A percentile compares a stretch with the other conserved stretches of the same genome.
Evolutionary conservation across 2,888 invertebrate genomes (phyloP).

Genomic region (Agrochola lota): DNA sequence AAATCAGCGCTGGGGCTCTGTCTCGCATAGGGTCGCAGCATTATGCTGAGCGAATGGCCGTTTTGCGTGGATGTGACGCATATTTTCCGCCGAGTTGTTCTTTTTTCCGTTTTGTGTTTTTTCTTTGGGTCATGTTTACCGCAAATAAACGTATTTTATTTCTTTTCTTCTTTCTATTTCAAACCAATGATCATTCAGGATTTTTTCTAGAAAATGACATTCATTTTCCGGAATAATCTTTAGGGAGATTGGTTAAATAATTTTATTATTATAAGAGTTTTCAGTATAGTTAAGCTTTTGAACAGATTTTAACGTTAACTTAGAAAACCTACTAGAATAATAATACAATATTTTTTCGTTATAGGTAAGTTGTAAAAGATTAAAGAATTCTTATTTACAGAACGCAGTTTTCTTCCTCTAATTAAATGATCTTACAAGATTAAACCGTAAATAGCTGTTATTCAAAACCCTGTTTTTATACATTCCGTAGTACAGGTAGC

Average conservation of each 20-base stretch:
- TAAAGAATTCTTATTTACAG: not conserved
- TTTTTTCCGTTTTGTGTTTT: no score
- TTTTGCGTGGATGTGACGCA: no score
- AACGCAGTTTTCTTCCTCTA: not conserved
- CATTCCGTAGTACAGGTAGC: constrained; percentile 15
- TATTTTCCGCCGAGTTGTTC: no score
- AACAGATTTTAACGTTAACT: not conserved
- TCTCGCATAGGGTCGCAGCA: no score
- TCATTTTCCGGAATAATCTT: not conserved
- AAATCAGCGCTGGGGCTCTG: no score
- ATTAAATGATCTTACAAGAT: constrained; percentile 20
- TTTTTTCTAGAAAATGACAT: not conserved
- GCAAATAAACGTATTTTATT: no score
- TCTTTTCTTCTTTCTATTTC: not conserved
- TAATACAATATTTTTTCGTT: not conserved
- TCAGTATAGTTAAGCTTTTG: not conserved
- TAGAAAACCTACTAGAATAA: not conserved
- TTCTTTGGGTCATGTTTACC: no score
- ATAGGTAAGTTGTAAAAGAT: not conserved
- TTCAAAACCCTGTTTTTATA: constrained; percentile 21
- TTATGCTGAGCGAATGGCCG: no score
- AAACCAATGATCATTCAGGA: not conserved
- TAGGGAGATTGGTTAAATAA: not conserved
- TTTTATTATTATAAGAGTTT: not conserved
- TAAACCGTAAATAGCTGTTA: constrained; percentile 19